These are phyloP conservation scores for Bolinopsis microptera DNA, from an alignment of 37 sponge, comb jelly and placozoan species.

Conservation along the genomic window DNA sequence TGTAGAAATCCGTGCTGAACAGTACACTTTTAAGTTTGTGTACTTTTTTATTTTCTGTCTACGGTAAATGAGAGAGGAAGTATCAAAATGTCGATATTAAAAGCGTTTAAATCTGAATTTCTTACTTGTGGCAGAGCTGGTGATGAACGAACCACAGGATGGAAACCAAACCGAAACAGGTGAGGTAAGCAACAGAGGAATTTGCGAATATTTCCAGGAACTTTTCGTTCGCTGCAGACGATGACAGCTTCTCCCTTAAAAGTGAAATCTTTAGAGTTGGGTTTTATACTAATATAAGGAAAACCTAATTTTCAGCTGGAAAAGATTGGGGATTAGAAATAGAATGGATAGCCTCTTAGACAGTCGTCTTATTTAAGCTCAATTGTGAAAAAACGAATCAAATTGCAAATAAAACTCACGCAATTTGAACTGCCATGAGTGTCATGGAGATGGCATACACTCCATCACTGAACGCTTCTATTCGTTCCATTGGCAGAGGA, in stretches of 20 bases:
- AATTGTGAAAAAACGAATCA: too few species aligned
- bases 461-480: conserved; percentile 62
- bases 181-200: background rate
- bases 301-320: background rate
- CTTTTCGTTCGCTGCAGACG: background rate
- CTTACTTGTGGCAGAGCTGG: conserved; percentile 65
- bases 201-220: conserved; percentile 33
- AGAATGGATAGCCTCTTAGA: too few species aligned
- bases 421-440: conserved; percentile 43
- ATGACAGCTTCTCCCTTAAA: conserved; percentile 28
- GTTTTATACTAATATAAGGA: background rate
- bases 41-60: too few species aligned
- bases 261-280: background rate
- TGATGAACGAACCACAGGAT: conserved; percentile 58
- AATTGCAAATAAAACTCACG: too few species aligned
- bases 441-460: conserved; percentile 59
- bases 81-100: too few species aligned
- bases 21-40: too few species aligned
- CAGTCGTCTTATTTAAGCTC: too few species aligned
- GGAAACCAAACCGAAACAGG: conserved; percentile 36
- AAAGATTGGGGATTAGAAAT: background rate
- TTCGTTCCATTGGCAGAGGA: conserved; percentile 48
- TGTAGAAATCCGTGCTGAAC: too few species aligned
- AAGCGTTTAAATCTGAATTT: too few species aligned
- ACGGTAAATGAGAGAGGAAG: too few species aligned